phyloP scores from a whole-genome alignment of 2,113 vertebrate species.

The Cochlearius cochlearius region DNA sequence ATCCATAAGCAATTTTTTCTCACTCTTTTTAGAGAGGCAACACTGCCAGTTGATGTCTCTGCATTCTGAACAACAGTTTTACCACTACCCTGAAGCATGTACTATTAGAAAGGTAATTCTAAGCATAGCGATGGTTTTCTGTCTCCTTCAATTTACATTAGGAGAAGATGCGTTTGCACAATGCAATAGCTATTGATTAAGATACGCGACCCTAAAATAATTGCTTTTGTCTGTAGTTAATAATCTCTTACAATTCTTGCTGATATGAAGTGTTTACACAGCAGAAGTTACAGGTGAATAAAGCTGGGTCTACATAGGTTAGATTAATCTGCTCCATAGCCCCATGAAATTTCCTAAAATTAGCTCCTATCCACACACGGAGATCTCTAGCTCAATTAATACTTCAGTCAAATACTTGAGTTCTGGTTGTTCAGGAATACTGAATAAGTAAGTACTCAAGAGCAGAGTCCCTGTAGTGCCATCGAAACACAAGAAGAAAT shows the following conservation, averaged over 20 bases:
- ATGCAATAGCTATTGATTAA: not conserved
- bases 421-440: not conserved
- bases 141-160: not conserved
- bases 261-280: not conserved
- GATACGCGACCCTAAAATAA: not conserved
- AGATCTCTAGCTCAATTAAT: not conserved
- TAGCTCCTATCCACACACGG: not conserved
- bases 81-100: rapidly evolving
- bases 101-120: not conserved
- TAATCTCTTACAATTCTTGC: not conserved
- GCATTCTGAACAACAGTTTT: not conserved
- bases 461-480: not conserved
- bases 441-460: not conserved
- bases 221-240: not conserved
- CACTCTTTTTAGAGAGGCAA: not conserved
- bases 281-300: not conserved
- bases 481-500: not conserved
- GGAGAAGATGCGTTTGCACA: not conserved
- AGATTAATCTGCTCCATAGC: not conserved
- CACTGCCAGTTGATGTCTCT: not conserved
- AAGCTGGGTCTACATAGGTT: not conserved
- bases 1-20: not conserved
- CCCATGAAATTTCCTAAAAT: not conserved
- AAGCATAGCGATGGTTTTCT: not conserved
- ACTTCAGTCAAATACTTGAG: not conserved